Conservation (phyloP, 2,797 vertebrate genomes). For the Pseudochromis fuscus region DNA sequence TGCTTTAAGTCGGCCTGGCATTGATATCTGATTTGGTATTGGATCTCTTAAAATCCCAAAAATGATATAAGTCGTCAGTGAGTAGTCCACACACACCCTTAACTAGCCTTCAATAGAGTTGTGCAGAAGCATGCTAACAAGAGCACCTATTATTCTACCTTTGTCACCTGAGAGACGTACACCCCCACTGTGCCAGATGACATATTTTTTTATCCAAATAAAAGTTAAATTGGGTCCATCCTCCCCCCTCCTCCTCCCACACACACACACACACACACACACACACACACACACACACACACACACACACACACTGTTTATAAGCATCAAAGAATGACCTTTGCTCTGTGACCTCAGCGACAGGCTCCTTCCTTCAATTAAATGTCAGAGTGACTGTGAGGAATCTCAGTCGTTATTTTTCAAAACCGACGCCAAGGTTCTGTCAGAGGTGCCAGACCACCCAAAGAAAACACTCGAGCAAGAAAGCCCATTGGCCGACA, state of each 20-base stretch:
- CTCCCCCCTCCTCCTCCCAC: too few relatives aligned
- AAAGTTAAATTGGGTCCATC: constrained; percentile 39
- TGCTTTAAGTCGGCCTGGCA: constrained; percentile 4
- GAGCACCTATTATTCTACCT: constrained; percentile 24
- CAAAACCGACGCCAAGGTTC: constrained; percentile 57
- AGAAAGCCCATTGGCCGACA: constrained; percentile 50
- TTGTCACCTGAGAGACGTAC: constrained; percentile 37
- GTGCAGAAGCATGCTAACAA: constrained; percentile 3
- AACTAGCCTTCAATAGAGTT: neutral
- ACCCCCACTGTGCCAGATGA: constrained; percentile 9
- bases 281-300: too few relatives aligned
- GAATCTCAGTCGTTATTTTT: constrained; percentile 62
- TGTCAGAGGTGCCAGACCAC: constrained; percentile 68
- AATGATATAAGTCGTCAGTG: neutral
- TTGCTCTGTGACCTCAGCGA: constrained; percentile 69
- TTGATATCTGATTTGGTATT: neutral
- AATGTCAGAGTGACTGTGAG: constrained; percentile 64
- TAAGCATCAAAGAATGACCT: constrained; percentile 72
- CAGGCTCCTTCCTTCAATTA: constrained; percentile 65
- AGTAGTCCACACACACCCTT: neutral
- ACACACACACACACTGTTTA: constrained; percentile 42
- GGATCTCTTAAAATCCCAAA: neutral
- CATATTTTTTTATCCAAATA: constrained; percentile 43
- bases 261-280: too few relatives aligned
- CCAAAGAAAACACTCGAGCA: constrained; percentile 53